Conservation (phyloP, 2,797 vertebrate species). For the Phaenicophaeus curvirostris region DNA sequence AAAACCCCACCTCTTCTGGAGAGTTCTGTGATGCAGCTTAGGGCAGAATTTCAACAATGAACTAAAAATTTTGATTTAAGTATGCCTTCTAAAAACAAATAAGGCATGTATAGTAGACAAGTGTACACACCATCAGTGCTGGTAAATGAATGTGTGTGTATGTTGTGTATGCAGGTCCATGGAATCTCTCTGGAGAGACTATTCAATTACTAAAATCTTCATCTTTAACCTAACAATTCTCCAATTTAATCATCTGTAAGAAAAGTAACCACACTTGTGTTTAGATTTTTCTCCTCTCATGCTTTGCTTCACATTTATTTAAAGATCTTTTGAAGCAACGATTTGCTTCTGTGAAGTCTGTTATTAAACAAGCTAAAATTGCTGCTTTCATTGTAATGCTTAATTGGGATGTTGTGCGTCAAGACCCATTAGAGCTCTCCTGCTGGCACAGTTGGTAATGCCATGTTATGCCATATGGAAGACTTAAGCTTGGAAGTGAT, state of each 20-base stretch:
- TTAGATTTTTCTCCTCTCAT: background rate
- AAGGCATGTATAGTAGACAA: background rate
- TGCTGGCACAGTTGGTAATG: background rate
- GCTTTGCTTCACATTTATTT: background rate
- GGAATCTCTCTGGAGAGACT: background rate
- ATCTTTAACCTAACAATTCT: background rate
- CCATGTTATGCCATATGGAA: constrained; percentile 16
- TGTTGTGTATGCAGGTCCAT: background rate
- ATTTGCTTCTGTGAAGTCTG: background rate
- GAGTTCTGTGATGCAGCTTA: background rate
- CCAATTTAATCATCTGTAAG: background rate
- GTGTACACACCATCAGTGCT: accelerated
- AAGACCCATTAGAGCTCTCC: constrained; percentile 41
- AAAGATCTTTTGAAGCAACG: constrained; percentile 1
- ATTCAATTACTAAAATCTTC: background rate
- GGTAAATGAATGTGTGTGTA: background rate
- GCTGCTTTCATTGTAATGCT: constrained; percentile 30
- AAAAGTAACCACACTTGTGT: background rate
- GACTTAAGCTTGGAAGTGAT: background rate
- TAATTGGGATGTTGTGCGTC: constrained; percentile 42
- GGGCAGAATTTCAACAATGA: background rate
- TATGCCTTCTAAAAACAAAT: background rate
- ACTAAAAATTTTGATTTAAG: background rate
- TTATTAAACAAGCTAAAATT: constrained; percentile 19
- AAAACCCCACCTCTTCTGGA: background rate